A percentile compares a stretch with the other conserved stretches of the same genome.
Evolutionary conservation across 1,140 invertebrate genomes (phyloP).

Genomic region (Chionoecetes opilio): DNA sequence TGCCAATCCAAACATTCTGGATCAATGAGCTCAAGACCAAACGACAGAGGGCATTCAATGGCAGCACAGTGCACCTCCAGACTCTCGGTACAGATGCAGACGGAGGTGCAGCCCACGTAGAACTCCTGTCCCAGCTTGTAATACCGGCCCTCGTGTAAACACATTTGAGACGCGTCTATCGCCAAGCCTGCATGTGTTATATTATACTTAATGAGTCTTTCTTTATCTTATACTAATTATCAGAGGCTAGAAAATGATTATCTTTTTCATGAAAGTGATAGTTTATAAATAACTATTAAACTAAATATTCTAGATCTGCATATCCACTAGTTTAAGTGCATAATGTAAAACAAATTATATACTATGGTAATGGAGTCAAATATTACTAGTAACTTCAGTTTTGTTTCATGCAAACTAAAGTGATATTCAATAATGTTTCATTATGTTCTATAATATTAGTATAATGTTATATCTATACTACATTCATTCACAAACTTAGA

Average conservation of each 20-base stretch:
- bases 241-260: not conserved
- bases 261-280: not conserved
- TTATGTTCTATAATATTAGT: too few species aligned
- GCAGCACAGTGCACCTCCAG: conserved; percentile 89
- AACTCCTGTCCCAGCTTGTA: conserved; percentile 88
- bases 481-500: too few species aligned
- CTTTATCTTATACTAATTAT: not conserved
- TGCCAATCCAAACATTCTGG: conserved; percentile 94
- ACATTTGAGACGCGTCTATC: conserved; percentile 81
- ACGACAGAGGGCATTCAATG: conserved; percentile 92
- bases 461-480: too few species aligned
- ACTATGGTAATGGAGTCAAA: too few species aligned
- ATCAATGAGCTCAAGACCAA: conserved; percentile 92
- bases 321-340: too few species aligned
- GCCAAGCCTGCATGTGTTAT: not conserved
- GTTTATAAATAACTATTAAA: too few species aligned
- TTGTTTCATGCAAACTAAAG: too few species aligned
- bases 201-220: not conserved
- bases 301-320: too few species aligned
- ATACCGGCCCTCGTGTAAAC: conserved; percentile 86
- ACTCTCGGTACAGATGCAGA: conserved; percentile 88
- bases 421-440: too few species aligned
- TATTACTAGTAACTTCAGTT: too few species aligned
- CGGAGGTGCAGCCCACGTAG: conserved; percentile 89
- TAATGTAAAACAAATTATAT: too few species aligned